Conservation (phyloP, 2,888 invertebrate species). For the Dascillus cervinus region DNA sequence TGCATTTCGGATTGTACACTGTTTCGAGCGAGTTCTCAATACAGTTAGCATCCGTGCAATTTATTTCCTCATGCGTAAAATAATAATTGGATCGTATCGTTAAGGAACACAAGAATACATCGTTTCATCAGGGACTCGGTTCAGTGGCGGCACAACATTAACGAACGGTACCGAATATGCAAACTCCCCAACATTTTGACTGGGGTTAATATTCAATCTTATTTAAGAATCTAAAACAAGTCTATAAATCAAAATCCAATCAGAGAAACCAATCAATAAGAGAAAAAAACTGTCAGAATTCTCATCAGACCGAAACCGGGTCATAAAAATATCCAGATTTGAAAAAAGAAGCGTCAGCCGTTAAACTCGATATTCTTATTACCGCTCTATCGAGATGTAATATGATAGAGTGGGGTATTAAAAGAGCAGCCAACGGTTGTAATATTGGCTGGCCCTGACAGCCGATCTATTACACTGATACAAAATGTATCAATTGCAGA, state of each 20-base stretch:
- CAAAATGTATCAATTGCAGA: slow-evolving; percentile 28
- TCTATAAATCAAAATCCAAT: slow-evolving; percentile 20
- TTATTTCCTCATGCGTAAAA: no score
- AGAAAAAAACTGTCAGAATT: slow-evolving; percentile 14
- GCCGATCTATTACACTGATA: slow-evolving; percentile 27
- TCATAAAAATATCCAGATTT: slow-evolving; percentile 15
- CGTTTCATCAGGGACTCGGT: no score
- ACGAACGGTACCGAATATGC: no score
- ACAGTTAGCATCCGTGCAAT: no score
- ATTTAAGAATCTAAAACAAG: slow-evolving; percentile 13
- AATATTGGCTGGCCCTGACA: slow-evolving; percentile 27
- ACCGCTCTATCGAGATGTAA: slow-evolving; percentile 16
- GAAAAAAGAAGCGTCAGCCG: slow-evolving; percentile 13
- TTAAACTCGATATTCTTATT: slow-evolving; percentile 17
- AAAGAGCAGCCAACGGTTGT: slow-evolving; percentile 18
- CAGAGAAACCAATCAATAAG: slow-evolving; percentile 15
- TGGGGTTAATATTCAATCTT: no score
- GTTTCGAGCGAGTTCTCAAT: no score
- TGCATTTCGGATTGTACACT: no score
- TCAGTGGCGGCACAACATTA: no score
- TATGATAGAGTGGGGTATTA: slow-evolving; percentile 16
- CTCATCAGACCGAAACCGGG: slow-evolving; percentile 13
- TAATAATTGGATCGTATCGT: no score
- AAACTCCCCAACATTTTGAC: no score
- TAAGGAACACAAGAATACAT: no score